Percentiles rank a stretch among this genome's conserved stretches.
phyloP scores from a whole-genome alignment of 1,140 invertebrate genomes.

The Halyomorpha halys region DNA sequence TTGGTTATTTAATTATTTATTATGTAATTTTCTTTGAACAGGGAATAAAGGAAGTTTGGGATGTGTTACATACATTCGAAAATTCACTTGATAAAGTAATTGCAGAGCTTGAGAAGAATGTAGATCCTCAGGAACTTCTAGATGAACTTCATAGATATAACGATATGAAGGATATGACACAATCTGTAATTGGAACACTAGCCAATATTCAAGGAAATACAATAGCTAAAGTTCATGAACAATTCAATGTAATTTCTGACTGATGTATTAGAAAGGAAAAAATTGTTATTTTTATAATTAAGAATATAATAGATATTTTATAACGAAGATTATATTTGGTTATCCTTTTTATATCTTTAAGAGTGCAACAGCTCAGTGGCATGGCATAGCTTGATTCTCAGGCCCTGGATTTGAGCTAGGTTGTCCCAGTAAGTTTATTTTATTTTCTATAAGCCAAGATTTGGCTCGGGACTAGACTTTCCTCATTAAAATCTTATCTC shows the following conservation, averaged over 20 bases:
- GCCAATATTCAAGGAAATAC: slow-evolving; percentile 35
- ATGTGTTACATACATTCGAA: slow-evolving; percentile 6
- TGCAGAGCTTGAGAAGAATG: neutral
- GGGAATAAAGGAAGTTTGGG: neutral
- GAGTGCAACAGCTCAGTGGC: too few relatives aligned
- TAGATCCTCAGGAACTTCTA: neutral
- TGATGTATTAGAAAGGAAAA: neutral
- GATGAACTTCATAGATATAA: slow-evolving; percentile 38
- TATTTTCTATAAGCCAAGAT: too few relatives aligned
- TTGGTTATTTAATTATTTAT: too few relatives aligned
- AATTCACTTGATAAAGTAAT: neutral
- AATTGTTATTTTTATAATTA: too few relatives aligned
- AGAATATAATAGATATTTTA: too few relatives aligned
- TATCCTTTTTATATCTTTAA: too few relatives aligned
- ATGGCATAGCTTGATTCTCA: too few relatives aligned
- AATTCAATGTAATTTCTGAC: slow-evolving; percentile 28
- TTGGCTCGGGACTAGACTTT: too few relatives aligned
- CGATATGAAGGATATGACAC: slow-evolving; percentile 40
- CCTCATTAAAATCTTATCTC: too few relatives aligned
- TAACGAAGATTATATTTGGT: too few relatives aligned
- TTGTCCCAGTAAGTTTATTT: too few relatives aligned
- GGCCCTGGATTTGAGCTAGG: too few relatives aligned
- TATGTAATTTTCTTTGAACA: neutral
- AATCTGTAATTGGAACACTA: slow-evolving; percentile 39
- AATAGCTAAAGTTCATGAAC: slow-evolving; percentile 32